Base-by-base conservation (phyloP, 2,888 invertebrate genomes). In the Aricia artaxerxes region DNA sequence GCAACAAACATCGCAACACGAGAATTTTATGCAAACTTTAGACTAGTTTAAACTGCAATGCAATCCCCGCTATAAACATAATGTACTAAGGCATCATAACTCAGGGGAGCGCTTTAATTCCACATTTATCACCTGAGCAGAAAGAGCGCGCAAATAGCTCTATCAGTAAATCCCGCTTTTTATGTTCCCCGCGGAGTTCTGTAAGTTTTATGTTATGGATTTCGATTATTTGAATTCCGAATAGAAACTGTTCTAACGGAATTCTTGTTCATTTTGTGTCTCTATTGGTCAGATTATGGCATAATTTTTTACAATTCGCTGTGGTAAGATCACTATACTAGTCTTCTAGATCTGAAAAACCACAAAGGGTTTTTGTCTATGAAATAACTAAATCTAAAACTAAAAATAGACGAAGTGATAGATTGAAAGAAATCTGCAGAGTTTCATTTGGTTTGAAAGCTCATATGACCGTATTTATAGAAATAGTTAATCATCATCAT, bases 21-120 rank as follows among this genome's bases (percentile, higher is more conserved):
- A 57, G 57, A 57, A 16, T 16, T 57, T 57, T 57, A 57, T 57
- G 24, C n/a, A 61, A 24, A 24, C 61, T 61, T 3, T 61, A 31
- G 13, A 69, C 3, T 13, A 24, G 24, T 61, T 3, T 61, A 31
- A 31, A 69, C 3, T 13, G 13, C 35, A 69, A 16, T 13, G 35
- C 35, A 69, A 38, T 69, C n/a, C 44, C n/a, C n/a, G 40, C 24
- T 24, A n/a, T 44, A 73, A 44, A 24, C 44, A 73, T n/a, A 73
- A 73, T 44, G 40, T 44, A 73, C 73, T 44, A 44, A n/a, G 24
- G 73, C 73, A 44, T 73, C 73, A 44, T 44, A 73, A 44, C 73
- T 73, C 73, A 73, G 44, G n/a, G 73, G 24, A 40, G 69, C 64
- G 64, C 69, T 69, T 69, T 69, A 69, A 69, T 69, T 69, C 69